Percentiles rank a stretch among this genome's conserved stretches.
Conservation (phyloP, 2,888 invertebrate genomes). For the Mechanitis messenoides region DNA sequence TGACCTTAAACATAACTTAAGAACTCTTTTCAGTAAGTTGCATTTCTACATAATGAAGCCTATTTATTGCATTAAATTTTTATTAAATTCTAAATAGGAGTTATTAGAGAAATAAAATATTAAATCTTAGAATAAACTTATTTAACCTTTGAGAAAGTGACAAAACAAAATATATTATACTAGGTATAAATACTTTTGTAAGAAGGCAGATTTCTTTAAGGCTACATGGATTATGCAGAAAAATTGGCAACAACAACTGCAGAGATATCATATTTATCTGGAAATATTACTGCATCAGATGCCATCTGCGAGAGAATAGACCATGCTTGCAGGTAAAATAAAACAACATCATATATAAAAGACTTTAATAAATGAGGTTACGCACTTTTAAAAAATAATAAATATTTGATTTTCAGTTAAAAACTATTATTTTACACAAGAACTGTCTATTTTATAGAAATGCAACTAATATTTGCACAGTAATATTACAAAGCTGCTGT, state of each 20-base stretch:
- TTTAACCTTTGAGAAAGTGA: no score
- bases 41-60: not conserved
- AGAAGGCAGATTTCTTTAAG: slow-evolving; percentile 34
- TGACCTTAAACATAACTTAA: slow-evolving; percentile 65
- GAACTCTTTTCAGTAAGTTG: slow-evolving; percentile 57
- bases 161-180: no score
- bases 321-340: slow-evolving; percentile 61
- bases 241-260: slow-evolving; percentile 72
- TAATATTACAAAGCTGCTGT: slow-evolving; percentile 1
- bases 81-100: no score
- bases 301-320: slow-evolving; percentile 73
- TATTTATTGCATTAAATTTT: no score
- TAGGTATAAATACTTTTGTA: no score
- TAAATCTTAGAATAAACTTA: not conserved
- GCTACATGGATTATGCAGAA: slow-evolving; percentile 76
- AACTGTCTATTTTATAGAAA: slow-evolving; percentile 2
- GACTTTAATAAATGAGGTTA: slow-evolving; percentile 33
- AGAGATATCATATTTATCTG: slow-evolving; percentile 73
- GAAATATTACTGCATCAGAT: slow-evolving; percentile 71
- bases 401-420: slow-evolving; percentile 1
- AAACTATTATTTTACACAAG: slow-evolving; percentile 1
- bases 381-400: slow-evolving; percentile 22
- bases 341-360: slow-evolving; percentile 25
- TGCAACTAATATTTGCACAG: slow-evolving; percentile 1
- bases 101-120: no score